Base-by-base conservation (phyloP, 2,113 vertebrate genomes). In the Garra rufa region DNA sequence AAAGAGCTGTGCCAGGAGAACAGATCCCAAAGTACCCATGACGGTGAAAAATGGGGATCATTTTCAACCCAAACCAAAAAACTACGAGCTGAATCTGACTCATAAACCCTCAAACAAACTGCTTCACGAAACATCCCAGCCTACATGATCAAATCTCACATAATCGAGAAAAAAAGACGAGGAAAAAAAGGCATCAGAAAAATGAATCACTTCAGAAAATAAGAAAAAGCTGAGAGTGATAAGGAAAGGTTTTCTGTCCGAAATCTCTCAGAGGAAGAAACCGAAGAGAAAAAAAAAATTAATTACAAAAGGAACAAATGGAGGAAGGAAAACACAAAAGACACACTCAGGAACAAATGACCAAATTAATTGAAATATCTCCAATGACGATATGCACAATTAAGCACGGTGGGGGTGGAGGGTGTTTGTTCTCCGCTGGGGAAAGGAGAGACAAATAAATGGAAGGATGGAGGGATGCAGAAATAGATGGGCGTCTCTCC, bases 311-410 rank as follows among this genome's bases (percentile, higher is more conserved):
- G 50, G 28, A 85, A 88, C 19, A 77, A 67, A 87, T 50, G 85
- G 76, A 81, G 83, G 87, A 85, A 61, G 79, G 87, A 57, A 83
- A 86, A 86, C 65, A 70, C 50, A 13, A 57, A n/a, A 69, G 82
- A 67, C 71, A 90, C 83, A 90, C 88, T 90, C 74, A 81, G 83
- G 89, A 84, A 85, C 84, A 90, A 89, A 91, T 92, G 75, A 86
- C 77, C 59, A 87, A 90, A 92, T 92, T 83, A 92, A 91, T 90
- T 82, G 89, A 90, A 77, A 84, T 85, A 89, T 89, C 78, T 52
- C 83, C 55, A 38, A 89, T 83, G 77, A 76, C 71, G 88, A 78
- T 82, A 87, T n/a, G 34, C 87, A 48, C 85, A 89, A 92, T 92
- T 91, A 90, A 86, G 90, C 86, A 0, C 70, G 79, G 76, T 83